Base-by-base conservation (phyloP, 1,140 invertebrate species). In the Pomacea maculata region DNA sequence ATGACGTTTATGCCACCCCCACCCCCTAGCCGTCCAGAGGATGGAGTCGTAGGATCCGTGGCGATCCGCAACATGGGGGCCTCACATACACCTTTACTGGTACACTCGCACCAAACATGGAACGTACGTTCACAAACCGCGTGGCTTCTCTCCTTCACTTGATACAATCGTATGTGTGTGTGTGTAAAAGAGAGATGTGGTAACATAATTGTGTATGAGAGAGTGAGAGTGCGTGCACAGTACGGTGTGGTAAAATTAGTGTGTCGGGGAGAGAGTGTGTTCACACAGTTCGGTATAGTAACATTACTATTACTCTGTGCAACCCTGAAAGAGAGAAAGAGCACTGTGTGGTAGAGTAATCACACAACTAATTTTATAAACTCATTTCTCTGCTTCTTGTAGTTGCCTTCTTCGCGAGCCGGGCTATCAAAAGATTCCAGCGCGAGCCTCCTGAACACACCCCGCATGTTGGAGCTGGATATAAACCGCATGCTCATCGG, bases 401-500 rank as follows among this genome's bases (percentile, higher is more conserved):
- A 89, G 88, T 81, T 87, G 82, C 80, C 83, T 67, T 81, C 83
- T 34, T 89, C 88, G 15, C 85, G 86, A 29, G 64, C 85, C 8
- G 82, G 80, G 67, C 61, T 76, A 25, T 19, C 82, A n/a, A 68
- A 78, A 55, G 81, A 84, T 21, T 73, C 82, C 64, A 34, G 55
- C 17, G 25, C 67, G 21, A 85, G 75, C 72, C 63, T 75, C n/a
- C 79, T 85, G 57, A 88, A 89, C 80, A 90, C 87, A 29, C 90
- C 91, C 7, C 82, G 87, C 78, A 89, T 92, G 34, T 80, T 91
- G 52, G 90, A 92, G 79, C 83, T 92, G 70, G 90, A 92, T 85
- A 87, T 92, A 54, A 91, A 92, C 85, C 85, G 90, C 74, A 90
- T 92, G 89, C 84, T 92, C 83, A 91, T 91, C 86, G 88, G 90